These are phyloP conservation scores for Cariama cristata DNA, from an alignment of 2,113 vertebrate species.

Conservation along the genomic window DNA sequence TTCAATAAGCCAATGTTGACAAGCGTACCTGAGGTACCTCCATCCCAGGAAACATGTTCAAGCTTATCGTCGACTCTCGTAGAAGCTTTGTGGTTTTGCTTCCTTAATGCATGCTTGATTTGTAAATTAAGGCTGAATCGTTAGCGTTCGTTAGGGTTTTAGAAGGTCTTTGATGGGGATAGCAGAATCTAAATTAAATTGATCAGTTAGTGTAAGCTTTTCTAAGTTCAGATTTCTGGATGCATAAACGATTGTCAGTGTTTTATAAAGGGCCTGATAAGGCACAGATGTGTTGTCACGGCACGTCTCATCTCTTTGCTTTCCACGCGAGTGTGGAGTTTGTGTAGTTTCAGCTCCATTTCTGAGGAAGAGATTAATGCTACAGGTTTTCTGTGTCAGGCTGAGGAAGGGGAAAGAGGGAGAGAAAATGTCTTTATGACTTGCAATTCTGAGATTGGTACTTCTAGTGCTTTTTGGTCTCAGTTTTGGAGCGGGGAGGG, in stretches of 20 bases:
- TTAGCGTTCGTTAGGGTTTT: neutral
- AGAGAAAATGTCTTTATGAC: constrained; percentile 46
- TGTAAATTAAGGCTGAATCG: neutral
- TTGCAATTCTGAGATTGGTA: constrained; percentile 15
- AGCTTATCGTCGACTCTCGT: neutral
- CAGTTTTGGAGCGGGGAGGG: neutral
- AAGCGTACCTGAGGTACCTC: neutral
- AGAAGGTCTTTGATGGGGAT: neutral
- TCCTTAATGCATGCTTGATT: neutral
- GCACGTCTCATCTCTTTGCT: neutral
- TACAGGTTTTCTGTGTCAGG: constrained; percentile 47
- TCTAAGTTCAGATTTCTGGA: neutral
- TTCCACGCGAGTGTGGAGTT: neutral
- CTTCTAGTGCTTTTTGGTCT: neutral
- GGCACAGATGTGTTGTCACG: neutral
- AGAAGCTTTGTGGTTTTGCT: neutral
- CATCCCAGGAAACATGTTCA: neutral
- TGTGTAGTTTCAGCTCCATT: neutral
- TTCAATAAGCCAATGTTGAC: neutral
- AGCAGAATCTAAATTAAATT: neutral
- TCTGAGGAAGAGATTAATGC: neutral
- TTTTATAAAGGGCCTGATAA: neutral
- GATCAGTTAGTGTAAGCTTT: neutral
- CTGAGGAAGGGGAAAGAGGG: constrained; percentile 47
- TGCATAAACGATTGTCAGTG: neutral